Evolutionary conservation across 2,888 invertebrate species (phyloP), one percentile per base, ranked within the genome.

Genomic region (Ptilodon capucinus): DNA sequence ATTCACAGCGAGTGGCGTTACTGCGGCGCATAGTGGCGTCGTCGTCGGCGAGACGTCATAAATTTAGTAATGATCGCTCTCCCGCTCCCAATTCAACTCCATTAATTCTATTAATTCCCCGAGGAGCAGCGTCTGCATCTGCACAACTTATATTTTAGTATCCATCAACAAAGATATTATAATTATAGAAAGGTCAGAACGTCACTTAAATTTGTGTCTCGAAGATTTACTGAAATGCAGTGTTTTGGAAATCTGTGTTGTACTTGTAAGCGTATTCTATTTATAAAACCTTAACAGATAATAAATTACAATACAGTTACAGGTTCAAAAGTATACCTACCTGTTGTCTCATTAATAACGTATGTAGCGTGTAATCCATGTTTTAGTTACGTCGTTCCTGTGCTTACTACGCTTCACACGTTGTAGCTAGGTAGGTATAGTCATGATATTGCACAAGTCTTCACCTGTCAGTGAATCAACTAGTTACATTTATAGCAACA

Each of bases 31-130:
- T 19, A 19, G n/a, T n/a, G 38, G n/a, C 19, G 38, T 19, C 19
- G 38, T 19, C 54, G 66, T 51, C 73, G 66, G 54, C 73, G 60
- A 73, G 74, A 74, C 74, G 56, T 64, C 60, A 60, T 72, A 66
- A 70, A 70, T 60, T 60, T 40, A 45, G 16, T 36, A 57, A 52
- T 60, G 62, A 66, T 56, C 50, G 40, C 46, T 34, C 46, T 53
- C 43, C 17, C 46, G 21, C 57, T 43, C 50, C 53, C 50, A 52
- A 57, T 63, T 60, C 40, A 42, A 51, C 44, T 56, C 48, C 48
- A 54, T 61, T 46, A 42, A 44, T 51, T 52, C 36, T 25, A 45
- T 35, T 38, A 30, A 11, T 16, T 30, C 21, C 16, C 30, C 21
- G 21, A 39, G 45, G 40, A 41, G 46, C 18, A 40, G 38, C 38